Evolutionary conservation across 2,113 vertebrate species (phyloP).

Genomic region (Nannobrachium achirus): DNA sequence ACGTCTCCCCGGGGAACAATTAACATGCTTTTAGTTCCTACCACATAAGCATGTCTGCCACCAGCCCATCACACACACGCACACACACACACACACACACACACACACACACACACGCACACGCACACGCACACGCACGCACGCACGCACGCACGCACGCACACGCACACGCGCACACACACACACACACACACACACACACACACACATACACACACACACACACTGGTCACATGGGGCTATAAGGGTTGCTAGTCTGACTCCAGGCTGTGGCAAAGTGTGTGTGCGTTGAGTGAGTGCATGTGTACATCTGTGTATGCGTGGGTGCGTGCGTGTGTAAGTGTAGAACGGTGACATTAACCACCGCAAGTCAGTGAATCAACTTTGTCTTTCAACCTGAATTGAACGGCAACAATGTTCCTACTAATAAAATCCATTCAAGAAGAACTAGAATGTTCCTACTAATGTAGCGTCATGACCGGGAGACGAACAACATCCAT

Average conservation of each 20-base stretch:
- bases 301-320: not conserved
- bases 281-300: not conserved
- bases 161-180: not conserved
- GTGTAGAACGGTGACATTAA: not conserved
- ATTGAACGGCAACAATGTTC: too few relatives aligned
- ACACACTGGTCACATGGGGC: slow-evolving; percentile 7
- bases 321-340: not conserved
- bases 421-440: too few relatives aligned
- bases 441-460: too few relatives aligned
- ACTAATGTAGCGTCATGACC: too few relatives aligned
- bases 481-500: too few relatives aligned
- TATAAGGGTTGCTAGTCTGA: too few relatives aligned
- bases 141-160: not conserved
- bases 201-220: slow-evolving; percentile 37
- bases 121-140: not conserved
- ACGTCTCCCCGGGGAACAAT: slow-evolving; percentile 72
- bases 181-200: slow-evolving; percentile 4
- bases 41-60: slow-evolving; percentile 69
- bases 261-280: not conserved
- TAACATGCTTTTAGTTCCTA: slow-evolving; percentile 76
- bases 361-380: too few relatives aligned
- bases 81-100: not conserved
- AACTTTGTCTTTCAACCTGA: too few relatives aligned
- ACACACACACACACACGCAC: not conserved
- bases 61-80: slow-evolving; percentile 30